These are phyloP conservation scores for Bovichtus diacanthus DNA, from an alignment of 2,797 vertebrate species.

Conservation along the genomic window DNA sequence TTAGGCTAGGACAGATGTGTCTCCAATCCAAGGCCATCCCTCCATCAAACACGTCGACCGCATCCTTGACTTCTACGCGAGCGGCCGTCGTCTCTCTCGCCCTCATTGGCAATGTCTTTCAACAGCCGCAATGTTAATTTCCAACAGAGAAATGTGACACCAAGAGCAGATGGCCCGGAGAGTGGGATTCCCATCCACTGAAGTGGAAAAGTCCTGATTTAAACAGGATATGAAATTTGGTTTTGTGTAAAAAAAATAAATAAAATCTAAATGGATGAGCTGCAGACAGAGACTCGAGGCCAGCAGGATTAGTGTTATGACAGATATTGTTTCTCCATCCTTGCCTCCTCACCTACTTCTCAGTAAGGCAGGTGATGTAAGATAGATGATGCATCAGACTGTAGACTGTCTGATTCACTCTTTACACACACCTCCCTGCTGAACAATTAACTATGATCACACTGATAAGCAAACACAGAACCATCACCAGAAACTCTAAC, in stretches of 20 bases:
- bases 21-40: neutral
- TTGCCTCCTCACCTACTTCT: constrained; percentile 29
- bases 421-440: constrained; percentile 18
- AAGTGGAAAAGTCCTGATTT: constrained; percentile 51
- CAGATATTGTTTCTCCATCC: constrained; percentile 23
- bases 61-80: constrained; percentile 8
- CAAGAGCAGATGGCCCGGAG: constrained; percentile 59
- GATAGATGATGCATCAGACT: constrained; percentile 55
- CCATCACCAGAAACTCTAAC: neutral
- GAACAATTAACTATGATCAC: constrained; percentile 18
- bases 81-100: neutral
- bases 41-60: neutral
- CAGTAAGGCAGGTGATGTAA: constrained; percentile 56
- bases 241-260: neutral
- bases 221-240: constrained; percentile 5
- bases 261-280: neutral
- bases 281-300: neutral
- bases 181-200: constrained; percentile 54
- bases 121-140: constrained; percentile 64
- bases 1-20: neutral
- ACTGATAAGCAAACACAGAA: constrained; percentile 18
- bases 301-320: neutral
- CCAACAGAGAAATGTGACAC: constrained; percentile 67
- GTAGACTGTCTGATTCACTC: constrained; percentile 60
- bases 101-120: constrained; percentile 51